Evolutionary conservation across 2,888 invertebrate genomes (phyloP), one percentile per base, ranked within the genome.

Genomic region (Syritta pipiens): DNA sequence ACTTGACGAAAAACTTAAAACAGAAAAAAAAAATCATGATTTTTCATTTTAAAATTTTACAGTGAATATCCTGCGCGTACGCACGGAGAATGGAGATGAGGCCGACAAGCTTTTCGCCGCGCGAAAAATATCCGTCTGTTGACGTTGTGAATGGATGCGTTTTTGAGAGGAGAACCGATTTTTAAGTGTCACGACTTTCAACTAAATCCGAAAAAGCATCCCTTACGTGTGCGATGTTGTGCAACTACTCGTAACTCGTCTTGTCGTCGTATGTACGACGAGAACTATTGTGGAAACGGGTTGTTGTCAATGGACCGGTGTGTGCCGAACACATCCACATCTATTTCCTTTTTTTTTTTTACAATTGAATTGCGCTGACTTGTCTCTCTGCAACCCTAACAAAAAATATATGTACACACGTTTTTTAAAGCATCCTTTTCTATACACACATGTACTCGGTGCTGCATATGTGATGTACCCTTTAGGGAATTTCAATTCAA

Each of bases 231-330:
- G 37, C n/a, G 37, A 14, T 37, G 7, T 37, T 32, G 51, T 62
- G 32, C 10, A 60, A 14, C 51, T 19, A 35, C 53, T 37, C 14
- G 9, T 17, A 40, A 32, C 35, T 35, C 9, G 10, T 19, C 3
- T 19, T 28, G 28, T 35, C 10, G 24, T 28, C 9, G 24, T 5
- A 37, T 12, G 35, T 35, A 55, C 5, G 19, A 28, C 12, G 20
- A 37, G 12, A 63, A 19, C 19, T 32, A 20, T 3, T 49, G 37
- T 35, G 65, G 67, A 79, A 79, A 79, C 79, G 79, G 74, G 79
- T 79, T 79, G 79, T 55, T 79, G 79, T 74, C 79, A 79, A 74
- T 67, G 74, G 74, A 79, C 74, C 74, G 79, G 79, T 74, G 77
- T 79, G 42, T 62, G 46, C 75, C 55, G 51, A 63, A 71, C 65